phyloP scores from a whole-genome alignment of 1,140 invertebrate species.

The Pseudomyrmex cubaensis region DNA sequence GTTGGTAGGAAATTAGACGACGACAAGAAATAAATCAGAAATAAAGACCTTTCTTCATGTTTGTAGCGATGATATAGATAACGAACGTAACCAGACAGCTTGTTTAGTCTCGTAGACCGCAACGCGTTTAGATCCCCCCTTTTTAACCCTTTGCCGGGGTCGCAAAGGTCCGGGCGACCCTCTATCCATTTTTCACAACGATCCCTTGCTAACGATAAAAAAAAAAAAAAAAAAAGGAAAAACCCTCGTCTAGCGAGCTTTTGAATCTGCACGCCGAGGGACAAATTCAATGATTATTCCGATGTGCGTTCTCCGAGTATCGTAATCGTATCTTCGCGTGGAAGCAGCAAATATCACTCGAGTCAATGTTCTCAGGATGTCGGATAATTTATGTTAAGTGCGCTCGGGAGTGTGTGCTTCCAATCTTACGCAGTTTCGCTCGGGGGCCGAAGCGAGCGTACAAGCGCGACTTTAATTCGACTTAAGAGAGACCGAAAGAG shows the following conservation, averaged over 20 bases:
- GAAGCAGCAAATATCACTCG: not conserved
- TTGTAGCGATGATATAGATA: not conserved
- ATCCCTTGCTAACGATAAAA: not conserved
- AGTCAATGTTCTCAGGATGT: slow-evolving; percentile 23
- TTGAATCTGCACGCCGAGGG: not conserved
- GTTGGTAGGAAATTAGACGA: not conserved
- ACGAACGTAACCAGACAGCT: not conserved
- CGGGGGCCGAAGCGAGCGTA: slow-evolving; percentile 12
- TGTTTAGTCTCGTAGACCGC: not conserved
- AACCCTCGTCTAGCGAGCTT: not conserved
- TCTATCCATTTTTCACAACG: slow-evolving; percentile 3
- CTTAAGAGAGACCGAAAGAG: not conserved
- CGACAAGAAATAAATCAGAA: not conserved
- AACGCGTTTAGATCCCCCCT: not conserved
- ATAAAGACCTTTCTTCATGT: not conserved
- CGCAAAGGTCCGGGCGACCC: not conserved
- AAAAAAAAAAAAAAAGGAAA: not conserved
- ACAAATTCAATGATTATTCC: not conserved
- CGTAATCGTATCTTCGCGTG: not conserved
- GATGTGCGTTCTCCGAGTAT: not conserved
- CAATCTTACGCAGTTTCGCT: slow-evolving; percentile 35
- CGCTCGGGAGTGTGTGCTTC: not conserved
- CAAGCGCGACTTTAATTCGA: slow-evolving; percentile 40
- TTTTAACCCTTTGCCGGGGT: not conserved
- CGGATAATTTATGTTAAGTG: slow-evolving; percentile 51